Conservation (phyloP, 1,140 invertebrate genomes). For the Drosophila parabipectinata region DNA sequence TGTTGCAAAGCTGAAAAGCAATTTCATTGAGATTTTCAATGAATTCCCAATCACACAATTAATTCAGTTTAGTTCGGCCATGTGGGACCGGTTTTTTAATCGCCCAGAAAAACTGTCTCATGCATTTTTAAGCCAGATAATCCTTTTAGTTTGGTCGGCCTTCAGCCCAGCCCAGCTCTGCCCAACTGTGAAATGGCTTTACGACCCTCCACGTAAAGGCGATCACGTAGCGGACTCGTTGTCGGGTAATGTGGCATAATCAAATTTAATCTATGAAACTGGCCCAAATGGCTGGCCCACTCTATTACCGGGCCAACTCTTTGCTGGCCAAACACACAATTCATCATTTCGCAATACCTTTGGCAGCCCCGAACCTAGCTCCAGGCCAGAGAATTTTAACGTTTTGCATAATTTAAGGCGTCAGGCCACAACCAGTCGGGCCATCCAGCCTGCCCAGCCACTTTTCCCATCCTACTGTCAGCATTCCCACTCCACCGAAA, state of each 20-base stretch:
- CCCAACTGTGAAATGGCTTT: constrained; percentile 22
- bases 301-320: constrained; percentile 24
- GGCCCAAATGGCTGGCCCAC: not conserved
- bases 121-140: constrained; percentile 47
- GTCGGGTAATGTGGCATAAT: constrained; percentile 67
- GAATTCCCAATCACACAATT: constrained; percentile 29
- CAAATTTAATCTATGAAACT: constrained; percentile 71
- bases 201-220: constrained; percentile 9
- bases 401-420: constrained; percentile 78
- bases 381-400: constrained; percentile 50
- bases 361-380: constrained; percentile 7
- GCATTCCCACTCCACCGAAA: not conserved
- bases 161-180: not conserved
- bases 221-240: constrained; percentile 59
- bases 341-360: constrained; percentile 71
- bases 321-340: constrained; percentile 56
- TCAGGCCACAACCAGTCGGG: constrained; percentile 53
- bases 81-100: constrained; percentile 18
- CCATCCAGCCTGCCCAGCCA: not conserved
- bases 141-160: constrained; percentile 37
- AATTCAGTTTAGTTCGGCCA: constrained; percentile 27
- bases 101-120: constrained; percentile 19
- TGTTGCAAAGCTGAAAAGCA: not conserved
- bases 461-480: not conserved
- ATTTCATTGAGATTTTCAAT: not conserved